Evolutionary conservation across 2,797 vertebrate species (phyloP).

Genomic region (Molossus alvarezi): DNA sequence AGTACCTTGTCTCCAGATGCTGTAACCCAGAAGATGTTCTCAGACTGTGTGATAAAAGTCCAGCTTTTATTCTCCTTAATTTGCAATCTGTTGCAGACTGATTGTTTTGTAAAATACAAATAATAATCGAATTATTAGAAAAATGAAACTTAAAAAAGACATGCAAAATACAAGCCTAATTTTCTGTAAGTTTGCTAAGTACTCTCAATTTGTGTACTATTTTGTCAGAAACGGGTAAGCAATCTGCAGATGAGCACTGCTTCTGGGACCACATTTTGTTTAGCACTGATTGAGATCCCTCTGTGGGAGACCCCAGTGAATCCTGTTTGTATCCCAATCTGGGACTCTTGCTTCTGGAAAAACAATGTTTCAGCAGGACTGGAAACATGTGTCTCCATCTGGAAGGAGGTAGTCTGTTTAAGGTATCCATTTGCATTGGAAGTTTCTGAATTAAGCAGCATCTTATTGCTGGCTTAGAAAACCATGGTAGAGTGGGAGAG

Average conservation of each 20-base stretch:
- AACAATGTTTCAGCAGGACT: neutral
- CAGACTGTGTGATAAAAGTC: neutral
- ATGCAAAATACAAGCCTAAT: neutral
- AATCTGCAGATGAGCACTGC: neutral
- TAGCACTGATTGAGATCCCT: neutral
- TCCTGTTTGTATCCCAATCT: neutral
- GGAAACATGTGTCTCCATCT: neutral
- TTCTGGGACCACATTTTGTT: neutral
- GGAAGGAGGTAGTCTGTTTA: neutral
- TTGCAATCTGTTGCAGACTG: neutral
- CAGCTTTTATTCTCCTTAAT: neutral
- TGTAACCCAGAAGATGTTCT: neutral
- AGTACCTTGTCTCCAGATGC: neutral
- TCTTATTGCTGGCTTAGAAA: neutral
- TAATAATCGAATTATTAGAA: slow-evolving; percentile 42
- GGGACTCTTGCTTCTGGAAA: neutral
- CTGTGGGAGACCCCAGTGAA: neutral
- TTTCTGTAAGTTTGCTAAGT: neutral
- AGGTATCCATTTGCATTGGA: neutral
- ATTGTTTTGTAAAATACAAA: slow-evolving; percentile 45
- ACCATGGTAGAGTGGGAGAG: neutral
- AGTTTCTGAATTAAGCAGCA: neutral
- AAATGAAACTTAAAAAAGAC: slow-evolving; percentile 12
- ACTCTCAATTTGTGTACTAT: neutral
- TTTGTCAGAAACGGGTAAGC: neutral